Base-by-base conservation (phyloP, 2,797 vertebrate genomes). In the Pelochelys cantorii region DNA sequence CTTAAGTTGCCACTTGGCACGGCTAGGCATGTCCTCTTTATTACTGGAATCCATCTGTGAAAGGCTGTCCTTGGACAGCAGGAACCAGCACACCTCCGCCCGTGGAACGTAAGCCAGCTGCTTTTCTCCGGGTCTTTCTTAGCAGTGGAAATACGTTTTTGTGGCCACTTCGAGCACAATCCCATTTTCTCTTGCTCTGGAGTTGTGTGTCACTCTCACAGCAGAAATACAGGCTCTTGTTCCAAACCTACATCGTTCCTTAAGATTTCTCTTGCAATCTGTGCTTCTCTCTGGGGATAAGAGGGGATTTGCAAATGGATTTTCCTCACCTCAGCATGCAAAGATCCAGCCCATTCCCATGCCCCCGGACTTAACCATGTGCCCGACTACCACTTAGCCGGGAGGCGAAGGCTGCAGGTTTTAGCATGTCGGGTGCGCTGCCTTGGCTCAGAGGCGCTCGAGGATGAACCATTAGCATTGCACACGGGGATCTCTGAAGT, bases 211-310 rank as follows among this genome's bases (percentile, higher is more conserved):
- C 74, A 52, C 56, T 83, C 77, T 55, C 54, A 53, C 17, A 53
- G 82, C 79, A 12, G n/a, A 34, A 65, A 29, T 31, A 15, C 31
- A 74, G 56, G 17, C 1, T 84, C 62, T 71, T 55, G n/a, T 81
- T 90, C 86, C 88, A 90, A 85, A 78, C 18, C 56, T 9, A 6
- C 1, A 10, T 37, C 23, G 88, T 95, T 85, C 88, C 89, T 85
- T 89, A 83, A 88, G 78, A 82, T 55, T 34, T 80, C 25, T 48
- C 22, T 23, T 74, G 55, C 74, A 15, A 17, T 7, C 68, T 12
- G 22, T 37, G 1, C 23, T 8, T n/a, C 59, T n/a, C 18, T 68
- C 59, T 53, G 27, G 29, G 81, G 54, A 60, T 11, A n/a, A 15
- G 23, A n/a, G 68, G 12, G 18, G 31, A 37, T 37, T 22, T 79